phyloP scores from a whole-genome alignment of 2,113 vertebrate genomes.

The Tapirus terrestris region DNA sequence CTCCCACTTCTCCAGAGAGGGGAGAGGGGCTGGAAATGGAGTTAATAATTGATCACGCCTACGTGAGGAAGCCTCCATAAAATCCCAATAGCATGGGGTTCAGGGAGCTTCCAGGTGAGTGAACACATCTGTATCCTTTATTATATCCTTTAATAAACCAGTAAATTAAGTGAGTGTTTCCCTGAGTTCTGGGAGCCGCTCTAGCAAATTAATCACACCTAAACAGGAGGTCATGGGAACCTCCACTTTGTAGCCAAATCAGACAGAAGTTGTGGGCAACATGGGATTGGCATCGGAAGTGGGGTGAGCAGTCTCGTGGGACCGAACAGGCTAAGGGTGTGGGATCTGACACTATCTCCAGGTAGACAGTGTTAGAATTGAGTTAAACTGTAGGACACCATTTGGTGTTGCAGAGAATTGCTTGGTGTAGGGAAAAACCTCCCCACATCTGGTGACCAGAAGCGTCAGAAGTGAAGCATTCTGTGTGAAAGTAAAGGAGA shows the following conservation, averaged over 20 bases:
- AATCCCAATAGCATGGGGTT: background rate
- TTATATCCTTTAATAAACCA: background rate
- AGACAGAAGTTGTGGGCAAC: background rate
- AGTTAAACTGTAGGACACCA: background rate
- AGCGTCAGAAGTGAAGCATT: background rate
- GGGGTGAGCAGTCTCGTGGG: background rate
- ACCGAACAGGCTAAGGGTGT: background rate
- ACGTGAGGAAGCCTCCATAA: background rate
- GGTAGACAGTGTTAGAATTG: background rate
- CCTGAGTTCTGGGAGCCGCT: background rate
- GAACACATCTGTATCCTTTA: background rate
- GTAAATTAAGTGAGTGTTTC: background rate
- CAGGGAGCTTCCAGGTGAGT: background rate
- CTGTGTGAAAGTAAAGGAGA: background rate
- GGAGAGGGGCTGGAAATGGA: background rate
- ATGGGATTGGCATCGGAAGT: background rate
- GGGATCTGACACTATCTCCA: background rate
- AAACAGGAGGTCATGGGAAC: background rate
- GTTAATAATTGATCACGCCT: background rate
- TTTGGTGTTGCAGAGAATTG: background rate
- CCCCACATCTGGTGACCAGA: background rate
- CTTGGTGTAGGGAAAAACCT: background rate
- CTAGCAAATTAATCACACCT: background rate
- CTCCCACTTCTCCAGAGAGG: background rate
- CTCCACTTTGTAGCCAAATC: background rate